Base-by-base conservation (phyloP, 2,797 vertebrate species). In the Spinibarbus caldwelli region DNA sequence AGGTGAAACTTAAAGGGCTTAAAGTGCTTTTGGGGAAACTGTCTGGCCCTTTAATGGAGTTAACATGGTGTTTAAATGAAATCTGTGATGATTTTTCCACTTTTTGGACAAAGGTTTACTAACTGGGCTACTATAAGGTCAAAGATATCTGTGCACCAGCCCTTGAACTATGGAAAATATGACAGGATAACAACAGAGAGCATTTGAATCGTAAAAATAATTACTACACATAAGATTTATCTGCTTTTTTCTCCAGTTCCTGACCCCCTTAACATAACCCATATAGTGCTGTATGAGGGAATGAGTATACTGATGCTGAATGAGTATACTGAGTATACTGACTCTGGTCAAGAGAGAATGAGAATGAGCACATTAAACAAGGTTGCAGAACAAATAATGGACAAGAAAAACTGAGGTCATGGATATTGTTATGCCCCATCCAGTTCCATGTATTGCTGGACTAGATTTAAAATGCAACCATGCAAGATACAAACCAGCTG, bases 301-400 rank as follows among this genome's bases (percentile, higher is more conserved):
- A 73, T 71, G 36, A 59, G 54, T 38, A 38, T 34, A 34, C 34
- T 34, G 34, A 34, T 3, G 4, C 34, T 34, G 34, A 34, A 36
- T 1, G 34, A 34, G 34, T 34, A 34, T 38, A 38, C 38, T 38
- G 38, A 38, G 38, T 38, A 38, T 38, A 8, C 38, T 38, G 85
- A 49, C 15, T 66, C 84, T 62, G 31, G 31, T 34, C 36, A 84
- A 52, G 54, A 67, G 47, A 73, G 70, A 77, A 38, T 17, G n/a
- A 79, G 9, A 34, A 81, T 29, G 23, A 86, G n/a, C 14, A 49
- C 45, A 75, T 85, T 68, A 78, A 38, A 82, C 47, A 26, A 21
- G 62, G 57, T 62, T 87, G 57, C 45, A 36, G 12, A 84, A 75
- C 59, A 75, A 64, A 70, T 41, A 45, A 45, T 29, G 15, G 38